Base-by-base conservation (phyloP, 2,797 vertebrate species). In the Molothrus aeneus region DNA sequence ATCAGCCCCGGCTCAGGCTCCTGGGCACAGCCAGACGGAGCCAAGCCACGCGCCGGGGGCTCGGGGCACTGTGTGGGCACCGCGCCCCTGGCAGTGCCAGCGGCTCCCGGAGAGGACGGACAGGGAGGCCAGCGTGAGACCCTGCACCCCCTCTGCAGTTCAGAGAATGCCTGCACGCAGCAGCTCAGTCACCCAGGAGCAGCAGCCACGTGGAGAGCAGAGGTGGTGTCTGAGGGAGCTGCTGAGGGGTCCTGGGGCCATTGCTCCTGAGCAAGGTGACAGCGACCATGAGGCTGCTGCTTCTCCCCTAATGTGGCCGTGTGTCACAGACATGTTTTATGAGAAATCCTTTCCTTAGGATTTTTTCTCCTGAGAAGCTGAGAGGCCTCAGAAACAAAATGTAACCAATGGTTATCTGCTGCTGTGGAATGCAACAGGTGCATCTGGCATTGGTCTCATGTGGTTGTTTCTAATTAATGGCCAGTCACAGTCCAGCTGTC, bases 61-160 rank as follows among this genome's bases (percentile, higher is more conserved):
- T 88, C 1, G 0, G 73, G 78, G 63, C 40, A 5, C 75, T 6
- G 3, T 1, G 7, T 2, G 64, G 86, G 38, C 70, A 80, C 69
- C 9, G 1, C 0, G 0, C 20, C 13, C 22, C 26, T 29, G 2
- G 3, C 36, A 21, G 21, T 21, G 64, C 57, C 66, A 18, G 68
- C 29, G 26, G 57, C 17, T 47, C 51, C 24, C 31, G 10, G 48
- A 0, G 0, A 70, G 73, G 36, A 66, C 13, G 53, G 80, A 59
- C 14, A 7, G 45, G 20, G 42, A 50, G 43, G 73, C 45, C 66
- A 63, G 51, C 0, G 2, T 2, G 10, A 7, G 29, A 69, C 20
- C 64, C 60, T 21, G 85, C 59, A 45, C 1, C 12, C 1, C 29
- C 17, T 2, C 32, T 71, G 86, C 11, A 4, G 28, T 13, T 81